A percentile compares a stretch with the other conserved stretches of the same genome.
Evolutionary conservation across 2,888 invertebrate species (phyloP).

Genomic region (Mythimna vitellina): DNA sequence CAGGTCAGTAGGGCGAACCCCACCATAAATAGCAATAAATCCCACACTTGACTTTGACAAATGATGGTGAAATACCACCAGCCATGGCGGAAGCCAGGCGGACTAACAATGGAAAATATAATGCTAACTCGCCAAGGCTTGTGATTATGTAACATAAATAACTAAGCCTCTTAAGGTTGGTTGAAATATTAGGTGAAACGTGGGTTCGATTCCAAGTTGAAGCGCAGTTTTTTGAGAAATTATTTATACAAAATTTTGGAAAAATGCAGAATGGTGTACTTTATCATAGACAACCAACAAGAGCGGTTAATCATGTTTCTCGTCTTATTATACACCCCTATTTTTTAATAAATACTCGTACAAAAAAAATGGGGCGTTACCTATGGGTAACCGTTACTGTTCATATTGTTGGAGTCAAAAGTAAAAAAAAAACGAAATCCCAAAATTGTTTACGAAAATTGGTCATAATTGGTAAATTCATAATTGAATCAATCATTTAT

Average conservation of each 20-base stretch:
- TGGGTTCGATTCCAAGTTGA: background rate
- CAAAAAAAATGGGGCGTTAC: no score
- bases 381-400: no score
- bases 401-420: no score
- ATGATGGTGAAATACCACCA: conserved; percentile 72
- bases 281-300: no score
- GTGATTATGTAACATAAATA: conserved; percentile 34
- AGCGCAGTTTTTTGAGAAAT: background rate
- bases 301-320: no score
- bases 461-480: no score
- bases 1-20: conserved; percentile 76
- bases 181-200: background rate
- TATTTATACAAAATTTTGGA: background rate
- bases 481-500: no score
- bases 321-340: no score
- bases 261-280: no score
- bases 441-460: no score
- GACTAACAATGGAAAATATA: conserved; percentile 55
- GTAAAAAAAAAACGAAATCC: no score
- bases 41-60: conserved; percentile 80
- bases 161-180: conserved; percentile 10
- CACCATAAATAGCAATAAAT: conserved; percentile 81
- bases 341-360: no score
- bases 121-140: conserved; percentile 14
- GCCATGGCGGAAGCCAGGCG: conserved; percentile 31